Percentiles rank a stretch among this genome's conserved stretches.
Evolutionary conservation across 2,113 vertebrate species (phyloP).

Genomic region (Lophotis ruficrista): DNA sequence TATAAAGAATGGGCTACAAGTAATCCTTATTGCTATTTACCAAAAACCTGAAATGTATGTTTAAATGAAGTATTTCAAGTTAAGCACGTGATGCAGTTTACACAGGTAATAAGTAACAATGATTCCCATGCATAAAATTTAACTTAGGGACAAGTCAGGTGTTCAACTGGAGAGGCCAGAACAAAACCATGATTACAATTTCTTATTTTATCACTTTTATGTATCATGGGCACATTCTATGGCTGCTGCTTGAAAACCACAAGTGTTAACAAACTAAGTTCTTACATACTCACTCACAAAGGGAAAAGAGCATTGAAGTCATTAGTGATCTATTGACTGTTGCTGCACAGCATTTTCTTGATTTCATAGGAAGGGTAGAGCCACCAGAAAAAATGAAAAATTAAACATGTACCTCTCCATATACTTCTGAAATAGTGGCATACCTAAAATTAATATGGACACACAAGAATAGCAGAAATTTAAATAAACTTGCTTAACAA

Average conservation of each 20-base stretch:
- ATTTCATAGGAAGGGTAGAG: neutral
- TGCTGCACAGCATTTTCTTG: neutral
- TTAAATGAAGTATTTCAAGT: neutral
- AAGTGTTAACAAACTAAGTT: neutral
- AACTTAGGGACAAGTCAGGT: neutral
- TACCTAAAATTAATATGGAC: neutral
- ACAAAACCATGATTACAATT: neutral
- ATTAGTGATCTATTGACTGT: neutral
- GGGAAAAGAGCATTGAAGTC: neutral
- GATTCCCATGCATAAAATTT: neutral
- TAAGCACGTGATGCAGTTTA: neutral
- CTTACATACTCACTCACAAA: neutral
- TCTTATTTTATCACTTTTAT: neutral
- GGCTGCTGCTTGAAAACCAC: neutral
- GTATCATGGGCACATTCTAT: neutral
- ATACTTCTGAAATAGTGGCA: neutral
- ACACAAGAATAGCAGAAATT: conserved; percentile 32
- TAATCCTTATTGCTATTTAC: neutral
- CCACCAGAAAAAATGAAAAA: neutral
- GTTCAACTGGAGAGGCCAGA: neutral
- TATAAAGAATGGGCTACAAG: neutral
- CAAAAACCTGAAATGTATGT: neutral
- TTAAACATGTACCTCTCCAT: neutral
- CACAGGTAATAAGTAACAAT: neutral
- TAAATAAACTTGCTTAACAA: conserved; percentile 66